These are phyloP conservation scores for Scaptodrosophila lebanonensis DNA, from an alignment of 1,140 invertebrate genomes.

Conservation along the genomic window DNA sequence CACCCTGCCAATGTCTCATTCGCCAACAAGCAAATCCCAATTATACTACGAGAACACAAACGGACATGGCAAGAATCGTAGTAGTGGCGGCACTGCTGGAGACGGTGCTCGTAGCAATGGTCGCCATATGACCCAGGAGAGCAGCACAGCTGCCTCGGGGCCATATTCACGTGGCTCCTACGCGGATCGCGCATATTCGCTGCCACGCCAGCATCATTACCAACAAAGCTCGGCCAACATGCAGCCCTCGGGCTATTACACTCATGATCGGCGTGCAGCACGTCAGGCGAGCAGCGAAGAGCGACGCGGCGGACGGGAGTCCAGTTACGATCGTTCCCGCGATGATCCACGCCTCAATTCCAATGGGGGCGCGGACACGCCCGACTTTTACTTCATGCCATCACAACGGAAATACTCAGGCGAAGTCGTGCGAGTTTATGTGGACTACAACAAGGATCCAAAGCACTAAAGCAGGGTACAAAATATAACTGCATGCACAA, in stretches of 20 bases:
- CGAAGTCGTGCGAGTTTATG: constrained; percentile 93
- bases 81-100: constrained; percentile 15
- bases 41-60: constrained; percentile 68
- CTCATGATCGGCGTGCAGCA: constrained; percentile 63
- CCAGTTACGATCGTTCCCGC: constrained; percentile 55
- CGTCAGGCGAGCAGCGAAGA: constrained; percentile 50
- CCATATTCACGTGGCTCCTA: constrained; percentile 74
- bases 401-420: constrained; percentile 95
- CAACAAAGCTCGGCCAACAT: constrained; percentile 68
- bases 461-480: constrained; percentile 79
- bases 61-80: constrained; percentile 43
- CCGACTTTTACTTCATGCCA: constrained; percentile 97
- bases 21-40: constrained; percentile 74
- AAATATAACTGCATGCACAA: constrained; percentile 29
- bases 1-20: constrained; percentile 76
- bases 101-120: constrained; percentile 37
- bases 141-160: constrained; percentile 23
- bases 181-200: constrained; percentile 69
- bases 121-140: constrained; percentile 69
- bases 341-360: constrained; percentile 64
- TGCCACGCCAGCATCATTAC: constrained; percentile 71
- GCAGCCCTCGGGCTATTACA: constrained; percentile 78
- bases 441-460: constrained; percentile 85
- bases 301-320: constrained; percentile 44
- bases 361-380: constrained; percentile 78